A percentile compares a stretch with the other conserved stretches of the same genome.
Conservation (phyloP, 92 coral and sea anemone species). For the Hydrozoanthus gracilis region DNA sequence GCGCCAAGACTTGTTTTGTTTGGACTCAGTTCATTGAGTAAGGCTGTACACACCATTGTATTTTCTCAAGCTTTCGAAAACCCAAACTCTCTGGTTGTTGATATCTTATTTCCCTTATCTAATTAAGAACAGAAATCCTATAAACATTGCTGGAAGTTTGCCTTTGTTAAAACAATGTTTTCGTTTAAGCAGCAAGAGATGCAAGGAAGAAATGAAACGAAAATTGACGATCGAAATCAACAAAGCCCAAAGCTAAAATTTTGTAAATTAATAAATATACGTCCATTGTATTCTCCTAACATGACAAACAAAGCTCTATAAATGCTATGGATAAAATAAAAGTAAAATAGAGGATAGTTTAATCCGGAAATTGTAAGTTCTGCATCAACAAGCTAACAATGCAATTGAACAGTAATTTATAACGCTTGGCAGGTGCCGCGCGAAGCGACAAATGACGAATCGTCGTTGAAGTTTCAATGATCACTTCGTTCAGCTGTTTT, state of each 20-base stretch:
- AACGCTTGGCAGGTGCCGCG: conserved; percentile 78
- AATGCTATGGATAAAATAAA: conserved; percentile 65
- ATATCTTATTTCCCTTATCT: background rate
- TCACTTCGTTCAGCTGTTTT: conserved; percentile 46
- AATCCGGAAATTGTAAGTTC: conserved; percentile 77
- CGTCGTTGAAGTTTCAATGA: conserved; percentile 22
- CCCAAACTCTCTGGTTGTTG: conserved; percentile 8
- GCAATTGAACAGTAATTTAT: conserved; percentile 79
- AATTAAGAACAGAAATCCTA: background rate
- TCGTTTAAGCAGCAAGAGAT: background rate
- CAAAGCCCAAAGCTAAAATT: conserved; percentile 61
- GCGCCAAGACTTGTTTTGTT: conserved; percentile 58
- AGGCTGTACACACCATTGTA: conserved; percentile 37
- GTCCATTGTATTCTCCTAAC: conserved; percentile 63
- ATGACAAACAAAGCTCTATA: conserved; percentile 63
- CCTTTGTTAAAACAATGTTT: conserved; percentile 10
- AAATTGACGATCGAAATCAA: conserved; percentile 11
- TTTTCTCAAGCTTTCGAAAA: conserved; percentile 11
- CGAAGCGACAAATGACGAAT: conserved; percentile 55
- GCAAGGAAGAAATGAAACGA: background rate
- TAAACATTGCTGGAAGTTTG: background rate
- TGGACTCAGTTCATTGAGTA: conserved; percentile 47
- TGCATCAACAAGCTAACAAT: conserved; percentile 72
- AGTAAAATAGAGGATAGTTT: conserved; percentile 78
- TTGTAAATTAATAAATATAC: conserved; percentile 60